phyloP scores from a whole-genome alignment of 1,140 invertebrate species.

The Helicoverpa zea region DNA sequence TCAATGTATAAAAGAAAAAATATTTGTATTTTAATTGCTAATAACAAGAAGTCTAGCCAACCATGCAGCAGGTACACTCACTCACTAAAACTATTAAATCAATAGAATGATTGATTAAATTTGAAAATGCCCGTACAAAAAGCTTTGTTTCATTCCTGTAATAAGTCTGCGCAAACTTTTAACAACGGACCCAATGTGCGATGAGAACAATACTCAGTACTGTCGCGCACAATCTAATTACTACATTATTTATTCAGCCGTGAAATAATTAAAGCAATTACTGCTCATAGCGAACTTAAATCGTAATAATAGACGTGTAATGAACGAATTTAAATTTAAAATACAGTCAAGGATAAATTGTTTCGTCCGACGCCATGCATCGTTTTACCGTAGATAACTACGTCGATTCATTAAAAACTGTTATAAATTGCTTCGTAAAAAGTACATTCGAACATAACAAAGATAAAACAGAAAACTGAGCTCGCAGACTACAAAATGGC shows the following conservation, averaged over 20 bases:
- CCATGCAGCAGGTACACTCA: no score
- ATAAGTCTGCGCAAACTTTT: conserved; percentile 23
- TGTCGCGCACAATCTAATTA: conserved; percentile 52
- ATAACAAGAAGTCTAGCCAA: no score
- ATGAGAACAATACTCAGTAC: conserved; percentile 40
- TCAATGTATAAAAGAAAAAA: no score
- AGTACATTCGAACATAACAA: not conserved
- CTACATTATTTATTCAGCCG: conserved; percentile 43
- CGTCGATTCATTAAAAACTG: conserved; percentile 19
- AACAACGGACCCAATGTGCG: not conserved
- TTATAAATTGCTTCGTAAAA: conserved; percentile 6
- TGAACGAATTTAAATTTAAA: conserved; percentile 45
- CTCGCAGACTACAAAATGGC: conserved; percentile 22
- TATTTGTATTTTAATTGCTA: no score
- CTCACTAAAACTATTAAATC: no score
- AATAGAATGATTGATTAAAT: not conserved
- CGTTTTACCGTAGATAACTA: conserved; percentile 10
- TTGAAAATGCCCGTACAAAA: not conserved
- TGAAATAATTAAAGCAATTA: conserved; percentile 43
- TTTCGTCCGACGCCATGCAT: conserved; percentile 27
- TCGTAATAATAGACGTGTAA: conserved; percentile 38
- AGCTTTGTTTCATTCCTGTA: not conserved
- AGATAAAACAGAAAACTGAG: not conserved
- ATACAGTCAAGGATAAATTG: conserved; percentile 26
- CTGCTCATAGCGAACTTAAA: conserved; percentile 31